These are phyloP conservation scores for Artibeus lituratus DNA, from an alignment of 2,797 vertebrate genomes.

Conservation along the genomic window DNA sequence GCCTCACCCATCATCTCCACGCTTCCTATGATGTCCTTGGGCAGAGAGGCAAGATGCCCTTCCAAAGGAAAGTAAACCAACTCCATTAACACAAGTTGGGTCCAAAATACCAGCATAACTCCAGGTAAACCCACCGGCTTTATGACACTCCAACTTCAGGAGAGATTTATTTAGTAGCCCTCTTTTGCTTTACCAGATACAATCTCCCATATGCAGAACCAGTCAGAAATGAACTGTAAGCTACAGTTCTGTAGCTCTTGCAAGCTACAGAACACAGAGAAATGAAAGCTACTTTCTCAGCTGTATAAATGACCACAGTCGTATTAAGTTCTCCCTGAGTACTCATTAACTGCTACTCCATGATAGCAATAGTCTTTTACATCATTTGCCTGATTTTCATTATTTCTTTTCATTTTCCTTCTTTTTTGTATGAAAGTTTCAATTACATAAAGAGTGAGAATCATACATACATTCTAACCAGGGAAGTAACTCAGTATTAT, in stretches of 20 bases:
- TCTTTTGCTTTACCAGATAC: not conserved
- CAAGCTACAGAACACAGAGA: not conserved
- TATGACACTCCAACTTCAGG: not conserved
- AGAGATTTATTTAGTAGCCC: not conserved
- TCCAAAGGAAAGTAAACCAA: not conserved
- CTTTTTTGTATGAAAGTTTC: not conserved
- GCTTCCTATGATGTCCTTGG: not conserved
- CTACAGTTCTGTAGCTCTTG: not conserved
- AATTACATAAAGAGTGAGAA: not conserved
- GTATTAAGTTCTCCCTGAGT: not conserved
- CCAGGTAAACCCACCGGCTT: not conserved
- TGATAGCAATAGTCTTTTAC: not conserved
- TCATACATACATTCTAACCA: not conserved
- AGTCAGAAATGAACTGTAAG: not conserved
- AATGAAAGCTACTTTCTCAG: not conserved
- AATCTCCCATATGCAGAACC: not conserved
- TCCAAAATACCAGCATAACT: not conserved
- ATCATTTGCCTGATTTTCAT: not conserved
- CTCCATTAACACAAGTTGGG: not conserved
- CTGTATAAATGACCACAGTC: not conserved
- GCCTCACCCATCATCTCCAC: not conserved
- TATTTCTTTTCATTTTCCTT: not conserved
- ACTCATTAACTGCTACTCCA: not conserved
- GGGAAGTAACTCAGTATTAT: not conserved
- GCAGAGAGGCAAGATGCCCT: not conserved